Base-by-base conservation (phyloP, 2,888 invertebrate genomes). In the Caenorhabditis sp. region DNA sequence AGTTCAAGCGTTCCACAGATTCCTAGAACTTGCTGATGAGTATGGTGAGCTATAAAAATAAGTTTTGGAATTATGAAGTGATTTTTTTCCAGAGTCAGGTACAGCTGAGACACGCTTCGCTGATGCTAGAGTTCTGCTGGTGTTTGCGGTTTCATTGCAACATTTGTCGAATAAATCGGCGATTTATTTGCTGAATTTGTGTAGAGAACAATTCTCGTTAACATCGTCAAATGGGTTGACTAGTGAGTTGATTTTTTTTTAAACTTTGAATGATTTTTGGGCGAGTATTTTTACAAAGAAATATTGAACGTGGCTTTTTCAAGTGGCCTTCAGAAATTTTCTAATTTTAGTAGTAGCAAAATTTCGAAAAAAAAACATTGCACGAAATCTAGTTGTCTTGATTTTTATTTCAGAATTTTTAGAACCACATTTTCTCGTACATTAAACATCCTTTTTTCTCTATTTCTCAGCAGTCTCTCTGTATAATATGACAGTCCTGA, bases 171-270 rank as follows among this genome's bases (percentile, higher is more conserved):
- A 68, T 57, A 84, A 85, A 56, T 82, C 84, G 20, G 68, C 87
- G 3, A 64, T 71, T 14, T 87, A 86, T 67, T 63, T 88, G 27
- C 67, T 87, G 70, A 85, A 85, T 65, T 73, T 87, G 21, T 84
- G 85, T 59, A 76, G 86, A 43, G 85, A 87, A 69, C 87, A 87
- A 66, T 85, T 85, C 50, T 71, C 74, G 14, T 52, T 80, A 53
- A 60, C 67, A 23, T 56, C 70, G 0, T 61, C 49, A 27, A 14
- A 21, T n/a, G 54, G 26, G 43, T 36, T 64, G 26, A 65, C 59
- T 23, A 65, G 53, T 57, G 12, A 31, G 49, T 58, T 60, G n/a
- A n/a, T 31, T 31, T 31, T 31, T 31, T 31, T 31, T 31, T 31
- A 31, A 31, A 31, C 4, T 4, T 31, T 31, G 31, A 31, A 31